Conservation (phyloP, 1,140 invertebrate species). For the Caenorhabditis brenneri region DNA sequence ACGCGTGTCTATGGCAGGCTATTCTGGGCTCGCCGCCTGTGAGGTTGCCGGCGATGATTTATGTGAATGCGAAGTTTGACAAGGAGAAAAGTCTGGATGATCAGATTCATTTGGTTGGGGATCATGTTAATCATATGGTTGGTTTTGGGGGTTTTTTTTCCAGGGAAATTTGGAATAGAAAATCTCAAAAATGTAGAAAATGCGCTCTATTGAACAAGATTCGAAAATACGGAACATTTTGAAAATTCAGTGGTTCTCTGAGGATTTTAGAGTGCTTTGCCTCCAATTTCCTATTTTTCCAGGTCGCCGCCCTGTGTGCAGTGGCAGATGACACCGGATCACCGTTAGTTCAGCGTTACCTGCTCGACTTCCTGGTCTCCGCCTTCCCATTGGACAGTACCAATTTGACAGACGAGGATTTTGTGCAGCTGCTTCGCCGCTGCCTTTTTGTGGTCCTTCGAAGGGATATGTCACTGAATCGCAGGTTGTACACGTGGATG, state of each 20-base stretch:
- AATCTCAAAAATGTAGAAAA: too few species aligned
- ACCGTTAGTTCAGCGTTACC: slow-evolving; percentile 85
- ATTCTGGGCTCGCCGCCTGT: slow-evolving; percentile 78
- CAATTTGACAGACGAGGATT: slow-evolving; percentile 80
- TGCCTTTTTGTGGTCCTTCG: slow-evolving; percentile 83
- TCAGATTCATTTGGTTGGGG: slow-evolving; percentile 85
- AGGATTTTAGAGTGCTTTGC: not conserved
- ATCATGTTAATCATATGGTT: slow-evolving; percentile 83
- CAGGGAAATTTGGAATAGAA: too few species aligned
- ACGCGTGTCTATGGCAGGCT: slow-evolving; percentile 85
- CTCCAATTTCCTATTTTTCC: not conserved
- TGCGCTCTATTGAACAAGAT: too few species aligned
- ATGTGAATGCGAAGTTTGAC: slow-evolving; percentile 83
- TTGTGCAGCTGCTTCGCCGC: slow-evolving; percentile 81
- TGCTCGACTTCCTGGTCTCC: slow-evolving; percentile 82
- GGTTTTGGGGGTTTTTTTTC: slow-evolving; percentile 62
- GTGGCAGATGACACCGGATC: slow-evolving; percentile 79
- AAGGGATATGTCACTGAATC: slow-evolving; percentile 89
- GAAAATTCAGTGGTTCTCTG: not conserved
- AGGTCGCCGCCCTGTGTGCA: slow-evolving; percentile 77
- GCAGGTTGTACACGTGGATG: slow-evolving; percentile 73
- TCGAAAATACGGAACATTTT: not conserved
- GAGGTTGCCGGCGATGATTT: slow-evolving; percentile 84
- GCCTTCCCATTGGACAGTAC: slow-evolving; percentile 77
- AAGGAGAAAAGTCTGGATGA: slow-evolving; percentile 83